A percentile compares a stretch with the other conserved stretches of the same genome.
Conservation (phyloP, 2,113 vertebrate species). For the Motacilla tschutschensis region DNA sequence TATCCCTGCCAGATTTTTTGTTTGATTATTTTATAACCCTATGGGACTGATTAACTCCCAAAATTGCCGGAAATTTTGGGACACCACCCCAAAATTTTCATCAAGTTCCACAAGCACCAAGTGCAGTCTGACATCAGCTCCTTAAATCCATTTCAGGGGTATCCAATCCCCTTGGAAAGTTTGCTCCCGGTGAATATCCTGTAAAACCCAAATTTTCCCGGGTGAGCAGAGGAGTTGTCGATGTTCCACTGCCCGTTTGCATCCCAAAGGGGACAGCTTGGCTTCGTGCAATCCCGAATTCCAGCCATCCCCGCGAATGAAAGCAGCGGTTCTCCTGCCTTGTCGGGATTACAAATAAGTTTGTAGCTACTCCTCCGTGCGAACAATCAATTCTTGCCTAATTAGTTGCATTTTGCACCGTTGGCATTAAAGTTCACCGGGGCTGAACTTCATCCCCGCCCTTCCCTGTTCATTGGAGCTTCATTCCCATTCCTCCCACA, state of each 20-base stretch:
- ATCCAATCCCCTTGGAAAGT: fast-evolving
- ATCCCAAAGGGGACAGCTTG: not conserved
- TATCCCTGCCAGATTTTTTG: not conserved
- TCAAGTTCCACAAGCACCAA: fast-evolving
- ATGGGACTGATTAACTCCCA: not conserved
- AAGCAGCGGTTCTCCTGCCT: not conserved
- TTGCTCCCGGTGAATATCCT: not conserved
- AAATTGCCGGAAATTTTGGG: fast-evolving
- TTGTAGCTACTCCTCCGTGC: not conserved
- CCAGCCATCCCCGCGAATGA: fast-evolving
- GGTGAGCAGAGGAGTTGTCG: not conserved
- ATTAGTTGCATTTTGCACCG: constrained; percentile 5
- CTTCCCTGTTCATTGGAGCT: constrained; percentile 1
- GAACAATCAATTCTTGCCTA: not conserved
- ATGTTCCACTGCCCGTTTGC: not conserved
- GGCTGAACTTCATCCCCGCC: constrained; percentile 1
- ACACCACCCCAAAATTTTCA: not conserved
- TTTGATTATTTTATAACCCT: not conserved
- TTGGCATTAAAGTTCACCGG: constrained; percentile 25
- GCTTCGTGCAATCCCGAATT: not conserved
- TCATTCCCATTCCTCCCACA: constrained; percentile 43
- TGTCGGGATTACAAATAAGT: not conserved
- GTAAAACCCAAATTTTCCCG: not conserved
- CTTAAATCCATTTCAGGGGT: not conserved
- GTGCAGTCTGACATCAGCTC: not conserved